These are phyloP conservation scores for Pollachius pollachius DNA, from an alignment of 2,113 vertebrate species.

Conservation along the genomic window DNA sequence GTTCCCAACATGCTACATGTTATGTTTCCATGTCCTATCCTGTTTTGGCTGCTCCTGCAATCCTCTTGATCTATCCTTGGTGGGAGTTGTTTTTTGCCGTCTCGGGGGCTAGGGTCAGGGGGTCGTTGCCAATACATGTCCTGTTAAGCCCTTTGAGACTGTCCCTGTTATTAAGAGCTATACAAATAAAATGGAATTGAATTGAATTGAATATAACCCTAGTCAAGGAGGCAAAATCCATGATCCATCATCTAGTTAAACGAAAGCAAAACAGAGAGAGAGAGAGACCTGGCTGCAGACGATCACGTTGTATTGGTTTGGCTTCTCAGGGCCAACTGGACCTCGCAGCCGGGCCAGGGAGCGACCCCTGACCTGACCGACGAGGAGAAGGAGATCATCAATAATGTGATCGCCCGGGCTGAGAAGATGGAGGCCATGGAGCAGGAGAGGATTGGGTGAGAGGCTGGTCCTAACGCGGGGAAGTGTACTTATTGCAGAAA, in stretches of 20 bases:
- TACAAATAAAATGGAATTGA: too few relatives aligned
- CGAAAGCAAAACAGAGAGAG: constrained; percentile 3
- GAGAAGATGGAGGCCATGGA: constrained; percentile 98
- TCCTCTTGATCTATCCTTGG: not conserved
- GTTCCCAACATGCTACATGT: not conserved
- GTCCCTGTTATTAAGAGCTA: too few relatives aligned
- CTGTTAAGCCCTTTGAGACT: too few relatives aligned
- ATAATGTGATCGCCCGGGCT: constrained; percentile 87
- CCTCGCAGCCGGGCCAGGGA: constrained; percentile 54
- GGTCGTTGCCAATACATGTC: too few relatives aligned
- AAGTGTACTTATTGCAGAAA: too few relatives aligned
- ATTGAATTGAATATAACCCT: too few relatives aligned
- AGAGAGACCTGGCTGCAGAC: constrained; percentile 13
- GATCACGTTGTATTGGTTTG: constrained; percentile 31
- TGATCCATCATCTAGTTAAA: not conserved
- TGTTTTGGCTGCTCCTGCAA: not conserved
- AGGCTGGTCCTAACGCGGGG: not conserved
- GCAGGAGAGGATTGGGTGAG: constrained; percentile 93
- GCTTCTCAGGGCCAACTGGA: constrained; percentile 63
- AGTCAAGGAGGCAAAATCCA: too few relatives aligned
- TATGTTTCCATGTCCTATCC: not conserved
- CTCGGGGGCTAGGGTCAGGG: too few relatives aligned
- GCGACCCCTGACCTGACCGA: constrained; percentile 87
- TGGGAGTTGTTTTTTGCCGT: not conserved
- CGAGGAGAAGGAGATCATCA: constrained; percentile 97